Percentiles rank a stretch among this genome's conserved stretches.
phyloP scores from a whole-genome alignment of 2,797 vertebrate genomes.

The Huso huso region DNA sequence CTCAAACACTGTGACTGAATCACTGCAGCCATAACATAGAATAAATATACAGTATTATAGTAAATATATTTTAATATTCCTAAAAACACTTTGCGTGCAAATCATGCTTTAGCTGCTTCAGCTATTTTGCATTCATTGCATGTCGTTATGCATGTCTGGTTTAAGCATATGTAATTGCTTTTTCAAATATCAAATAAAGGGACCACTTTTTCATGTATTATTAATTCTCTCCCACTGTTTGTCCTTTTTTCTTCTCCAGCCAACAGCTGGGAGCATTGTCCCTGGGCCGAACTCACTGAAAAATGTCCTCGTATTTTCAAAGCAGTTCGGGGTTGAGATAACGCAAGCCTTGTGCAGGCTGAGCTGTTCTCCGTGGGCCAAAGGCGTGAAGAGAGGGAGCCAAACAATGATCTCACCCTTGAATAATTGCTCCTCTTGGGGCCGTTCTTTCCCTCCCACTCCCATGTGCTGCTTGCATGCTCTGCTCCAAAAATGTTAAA shows the following conservation, averaged over 20 bases:
- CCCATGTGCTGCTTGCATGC: conserved; percentile 39
- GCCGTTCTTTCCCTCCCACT: conserved; percentile 40
- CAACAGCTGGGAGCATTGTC: conserved; percentile 36
- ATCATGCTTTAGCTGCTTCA: conserved; percentile 17
- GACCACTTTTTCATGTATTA: conserved; percentile 21
- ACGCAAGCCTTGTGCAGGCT: conserved; percentile 50
- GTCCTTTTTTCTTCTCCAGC: conserved; percentile 24
- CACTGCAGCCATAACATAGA: not conserved
- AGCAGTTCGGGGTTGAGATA: conserved; percentile 51
- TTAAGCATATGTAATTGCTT: conserved; percentile 26
- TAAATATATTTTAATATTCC: conserved; percentile 6
- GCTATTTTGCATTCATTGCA: conserved; percentile 37
- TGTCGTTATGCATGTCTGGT: conserved; percentile 24
- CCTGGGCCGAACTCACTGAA: conserved; percentile 32
- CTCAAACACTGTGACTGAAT: not conserved
- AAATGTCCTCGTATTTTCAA: conserved; percentile 39
- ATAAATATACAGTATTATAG: conserved; percentile 2
- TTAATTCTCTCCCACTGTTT: conserved; percentile 23
- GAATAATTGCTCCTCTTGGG: conserved; percentile 72
- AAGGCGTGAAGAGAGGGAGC: conserved; percentile 65
- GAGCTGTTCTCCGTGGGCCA: conserved; percentile 54
- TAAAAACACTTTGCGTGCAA: conserved; percentile 18
- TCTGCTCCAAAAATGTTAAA: conserved; percentile 33
- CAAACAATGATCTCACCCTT: conserved; percentile 72
- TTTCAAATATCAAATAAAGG: conserved; percentile 7